Percentiles rank a stretch among this genome's conserved stretches.
These are phyloP conservation scores for Datnioides undecimradiatus DNA, from an alignment of 2,113 vertebrate species.

Conservation along the genomic window DNA sequence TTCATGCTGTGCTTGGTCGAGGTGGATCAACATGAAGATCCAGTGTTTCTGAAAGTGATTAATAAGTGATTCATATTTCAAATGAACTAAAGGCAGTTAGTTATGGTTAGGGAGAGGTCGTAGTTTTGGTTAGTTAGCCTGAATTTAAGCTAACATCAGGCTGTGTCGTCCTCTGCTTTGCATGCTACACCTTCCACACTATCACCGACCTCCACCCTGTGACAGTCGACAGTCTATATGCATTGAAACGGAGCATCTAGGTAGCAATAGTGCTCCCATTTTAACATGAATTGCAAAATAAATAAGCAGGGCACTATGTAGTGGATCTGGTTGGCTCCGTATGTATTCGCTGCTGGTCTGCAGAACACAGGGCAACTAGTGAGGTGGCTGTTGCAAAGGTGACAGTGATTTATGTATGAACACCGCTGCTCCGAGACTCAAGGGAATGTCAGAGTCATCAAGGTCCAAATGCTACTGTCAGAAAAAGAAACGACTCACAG, in stretches of 20 bases:
- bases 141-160: not conserved
- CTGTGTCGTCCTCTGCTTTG: not conserved
- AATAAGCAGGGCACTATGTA: not conserved
- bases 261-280: not conserved
- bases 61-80: not conserved
- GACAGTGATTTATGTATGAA: constrained; percentile 37
- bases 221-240: not conserved
- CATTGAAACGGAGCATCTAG: not conserved
- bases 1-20: no score
- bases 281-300: constrained; percentile 2
- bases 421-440: not conserved
- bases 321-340: no score
- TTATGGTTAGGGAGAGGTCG: not conserved
- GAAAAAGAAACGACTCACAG: not conserved
- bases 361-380: not conserved
- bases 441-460: constrained; percentile 15
- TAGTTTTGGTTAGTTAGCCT: not conserved
- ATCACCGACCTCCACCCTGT: constrained; percentile 2
- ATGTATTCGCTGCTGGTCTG: not conserved
- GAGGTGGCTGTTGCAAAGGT: not conserved
- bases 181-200: not conserved
- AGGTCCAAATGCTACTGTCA: not conserved
- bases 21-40: no score
- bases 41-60: not conserved
- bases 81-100: not conserved